Evolutionary conservation across 2,113 vertebrate genomes (phyloP).

Genomic region (Cepphus grylle): DNA sequence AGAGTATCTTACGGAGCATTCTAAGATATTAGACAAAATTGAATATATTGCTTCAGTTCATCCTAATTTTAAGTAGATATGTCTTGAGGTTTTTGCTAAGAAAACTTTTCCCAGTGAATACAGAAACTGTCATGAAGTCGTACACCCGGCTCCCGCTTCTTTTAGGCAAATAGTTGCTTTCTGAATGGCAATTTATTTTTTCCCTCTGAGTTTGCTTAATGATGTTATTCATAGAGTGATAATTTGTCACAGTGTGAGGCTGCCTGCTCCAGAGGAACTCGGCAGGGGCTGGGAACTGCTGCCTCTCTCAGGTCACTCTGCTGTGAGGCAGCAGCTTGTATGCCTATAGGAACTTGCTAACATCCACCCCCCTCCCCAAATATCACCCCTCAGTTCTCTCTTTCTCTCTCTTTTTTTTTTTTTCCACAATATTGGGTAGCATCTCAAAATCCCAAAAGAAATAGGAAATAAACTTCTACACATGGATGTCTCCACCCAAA

Average conservation of each 20-base stretch:
- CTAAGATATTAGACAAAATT: constrained; percentile 4
- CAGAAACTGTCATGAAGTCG: not conserved
- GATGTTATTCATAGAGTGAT: constrained; percentile 45
- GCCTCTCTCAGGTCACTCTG: not conserved
- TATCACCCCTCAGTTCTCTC: not conserved
- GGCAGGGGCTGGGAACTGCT: constrained; percentile 5
- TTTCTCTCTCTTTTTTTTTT: not conserved
- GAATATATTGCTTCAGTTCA: not conserved
- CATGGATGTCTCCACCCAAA: not conserved
- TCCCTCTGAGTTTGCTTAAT: constrained; percentile 35
- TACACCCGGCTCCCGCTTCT: not conserved
- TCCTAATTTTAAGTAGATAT: not conserved
- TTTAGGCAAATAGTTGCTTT: constrained; percentile 18
- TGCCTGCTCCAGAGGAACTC: constrained; percentile 1
- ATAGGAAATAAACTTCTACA: not conserved
- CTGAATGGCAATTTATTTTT: constrained; percentile 31
- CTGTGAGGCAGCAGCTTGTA: constrained; percentile 33
- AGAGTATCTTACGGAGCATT: not conserved
- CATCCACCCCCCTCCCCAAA: not conserved
- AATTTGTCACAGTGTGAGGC: constrained; percentile 17
- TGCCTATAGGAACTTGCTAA: not conserved
- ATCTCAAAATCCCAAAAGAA: not conserved
- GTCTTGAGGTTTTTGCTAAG: not conserved
- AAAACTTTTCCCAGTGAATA: not conserved
- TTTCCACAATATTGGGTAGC: not conserved